Evolutionary conservation across 2,888 invertebrate genomes (phyloP).

Genomic region (Mellilla xanthometata): DNA sequence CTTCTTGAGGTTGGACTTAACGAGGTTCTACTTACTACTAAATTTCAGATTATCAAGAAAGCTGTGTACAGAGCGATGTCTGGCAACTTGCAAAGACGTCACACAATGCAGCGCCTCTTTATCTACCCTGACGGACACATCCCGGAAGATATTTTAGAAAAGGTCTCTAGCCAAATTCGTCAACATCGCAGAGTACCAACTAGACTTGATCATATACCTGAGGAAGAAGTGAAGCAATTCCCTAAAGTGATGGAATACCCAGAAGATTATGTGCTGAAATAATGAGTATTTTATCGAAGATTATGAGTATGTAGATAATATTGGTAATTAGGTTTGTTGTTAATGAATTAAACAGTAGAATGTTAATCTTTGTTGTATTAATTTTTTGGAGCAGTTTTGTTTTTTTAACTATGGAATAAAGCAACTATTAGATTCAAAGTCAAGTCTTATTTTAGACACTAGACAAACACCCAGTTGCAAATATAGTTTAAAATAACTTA

Average conservation of each 20-base stretch:
- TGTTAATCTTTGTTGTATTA: too few species aligned
- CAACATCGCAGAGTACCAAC: conserved; percentile 91
- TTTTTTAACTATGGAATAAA: too few species aligned
- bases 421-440: too few species aligned
- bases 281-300: conserved; percentile 49
- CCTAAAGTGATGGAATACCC: conserved; percentile 96
- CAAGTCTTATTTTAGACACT: too few species aligned
- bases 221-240: conserved; percentile 90
- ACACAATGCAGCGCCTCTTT: conserved; percentile 93
- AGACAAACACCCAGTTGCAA: too few species aligned
- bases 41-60: conserved; percentile 91
- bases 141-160: conserved; percentile 90
- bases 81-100: conserved; percentile 89
- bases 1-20: too few species aligned
- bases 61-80: conserved; percentile 91
- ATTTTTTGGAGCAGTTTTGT: too few species aligned
- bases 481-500: too few species aligned
- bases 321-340: conserved; percentile 27
- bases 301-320: conserved; percentile 28
- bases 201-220: conserved; percentile 90
- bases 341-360: conserved; percentile 35
- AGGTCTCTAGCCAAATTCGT: conserved; percentile 94
- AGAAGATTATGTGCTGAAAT: conserved; percentile 88
- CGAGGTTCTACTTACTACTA: too few species aligned
- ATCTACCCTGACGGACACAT: conserved; percentile 90